Conservation (phyloP, 1,140 invertebrate genomes). For the Camponotus pennsylvanicus region DNA sequence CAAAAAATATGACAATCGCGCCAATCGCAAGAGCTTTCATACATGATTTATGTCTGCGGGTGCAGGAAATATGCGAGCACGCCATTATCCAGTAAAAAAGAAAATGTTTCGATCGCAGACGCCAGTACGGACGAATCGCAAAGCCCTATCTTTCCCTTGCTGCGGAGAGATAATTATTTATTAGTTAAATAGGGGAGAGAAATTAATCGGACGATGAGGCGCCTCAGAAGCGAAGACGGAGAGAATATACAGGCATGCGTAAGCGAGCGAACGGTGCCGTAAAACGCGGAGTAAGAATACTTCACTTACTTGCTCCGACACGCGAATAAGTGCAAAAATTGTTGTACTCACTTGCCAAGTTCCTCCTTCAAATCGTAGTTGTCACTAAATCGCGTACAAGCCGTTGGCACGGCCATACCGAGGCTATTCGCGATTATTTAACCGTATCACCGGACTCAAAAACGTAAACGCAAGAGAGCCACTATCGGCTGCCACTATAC, state of each 20-base stretch:
- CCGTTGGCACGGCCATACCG: conserved; percentile 89
- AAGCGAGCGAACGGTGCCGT: background rate
- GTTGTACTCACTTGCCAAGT: conserved; percentile 97
- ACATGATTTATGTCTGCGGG: too few relatives aligned
- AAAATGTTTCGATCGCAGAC: background rate
- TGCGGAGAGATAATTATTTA: background rate
- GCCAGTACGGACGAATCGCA: background rate
- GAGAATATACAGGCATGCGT: background rate
- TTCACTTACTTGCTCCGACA: background rate
- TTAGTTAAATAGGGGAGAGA: background rate
- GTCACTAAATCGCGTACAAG: conserved; percentile 97
- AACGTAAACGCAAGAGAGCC: conserved; percentile 70
- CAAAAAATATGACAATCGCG: background rate
- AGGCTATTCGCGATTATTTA: conserved; percentile 70
- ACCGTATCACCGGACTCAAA: conserved; percentile 67
- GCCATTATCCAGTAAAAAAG: background rate
- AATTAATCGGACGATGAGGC: background rate
- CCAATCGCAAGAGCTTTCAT: background rate
- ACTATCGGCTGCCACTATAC: conserved; percentile 73
- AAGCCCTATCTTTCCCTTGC: background rate
- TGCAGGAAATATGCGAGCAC: background rate
- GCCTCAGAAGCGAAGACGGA: background rate
- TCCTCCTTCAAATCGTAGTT: conserved; percentile 99
- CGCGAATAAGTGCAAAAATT: conserved; percentile 10
- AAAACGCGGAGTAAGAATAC: background rate